Evolutionary conservation across 2,797 vertebrate genomes (phyloP), one percentile per base, ranked within the genome.

Genomic region (Haliaeetus vocifer): DNA sequence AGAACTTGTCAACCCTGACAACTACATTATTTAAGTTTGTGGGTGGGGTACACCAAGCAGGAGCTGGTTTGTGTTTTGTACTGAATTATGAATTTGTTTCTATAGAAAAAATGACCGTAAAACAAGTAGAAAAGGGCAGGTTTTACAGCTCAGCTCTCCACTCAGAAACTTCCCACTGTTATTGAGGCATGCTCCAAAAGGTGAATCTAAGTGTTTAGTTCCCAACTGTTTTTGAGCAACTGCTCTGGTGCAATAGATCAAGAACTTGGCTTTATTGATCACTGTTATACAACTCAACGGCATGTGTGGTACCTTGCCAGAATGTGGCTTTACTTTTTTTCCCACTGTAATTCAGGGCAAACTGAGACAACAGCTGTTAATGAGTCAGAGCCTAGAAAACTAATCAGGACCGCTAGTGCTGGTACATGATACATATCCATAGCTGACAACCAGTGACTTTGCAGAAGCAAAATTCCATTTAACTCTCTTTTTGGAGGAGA

Each of bases 1-100:
- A 96, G 90, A 93, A 94, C 86, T 63, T 96, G 97, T 97, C 94
- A 96, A 62, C 70, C 81, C 55, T 97, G 97, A 97, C 97, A 97
- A 96, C 96, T 71, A 80, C 86, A 94, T 97, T 94, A 93, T 97
- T 97, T 96, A 93, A 93, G 96, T 96, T 96, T 67, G 80, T 86
- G 94, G 90, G 82, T 94, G 92, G 45, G 77, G 92, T 80, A 53
- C 56, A 76, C 22, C n/a, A 92, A 76, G 61, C 58, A 91, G 66
- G 79, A 67, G 42, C 59, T 80, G 61, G 26, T 92, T 97, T 93
- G 82, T 92, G 61, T 92, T 96, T 94, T 94, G 52, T 82, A 83
- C 76, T 83, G 74, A 90, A 72, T 81, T 94, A 86, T 80, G 29
- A 70, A 55, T 88, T 96, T 84, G 49, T 94, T 96, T 95, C 88